Conservation (phyloP, 2,113 vertebrate genomes). For the Chaetorhynchus papuensis region DNA sequence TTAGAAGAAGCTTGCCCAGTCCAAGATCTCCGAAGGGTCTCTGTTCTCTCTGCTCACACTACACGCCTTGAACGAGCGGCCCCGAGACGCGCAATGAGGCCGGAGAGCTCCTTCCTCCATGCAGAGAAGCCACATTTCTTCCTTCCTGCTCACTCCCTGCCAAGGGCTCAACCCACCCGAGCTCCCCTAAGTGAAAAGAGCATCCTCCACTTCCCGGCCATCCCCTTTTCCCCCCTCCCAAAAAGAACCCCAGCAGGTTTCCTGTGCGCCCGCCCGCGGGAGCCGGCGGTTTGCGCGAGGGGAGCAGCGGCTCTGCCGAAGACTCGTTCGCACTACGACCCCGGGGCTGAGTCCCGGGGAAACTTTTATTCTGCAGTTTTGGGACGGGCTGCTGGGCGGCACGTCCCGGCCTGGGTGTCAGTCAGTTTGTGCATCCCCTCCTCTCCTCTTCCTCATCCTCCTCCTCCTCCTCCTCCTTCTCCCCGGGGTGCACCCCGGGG, state of each 20-base stretch:
- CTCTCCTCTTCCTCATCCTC: background rate
- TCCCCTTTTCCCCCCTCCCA: background rate
- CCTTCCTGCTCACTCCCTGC: background rate
- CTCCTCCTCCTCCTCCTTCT: background rate
- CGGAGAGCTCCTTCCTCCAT: background rate
- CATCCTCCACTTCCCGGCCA: background rate
- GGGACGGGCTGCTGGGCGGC: slow-evolving; percentile 89
- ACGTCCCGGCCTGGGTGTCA: slow-evolving; percentile 68
- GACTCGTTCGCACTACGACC: slow-evolving; percentile 65
- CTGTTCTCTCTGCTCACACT: slow-evolving; percentile 12
- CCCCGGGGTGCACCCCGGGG: background rate
- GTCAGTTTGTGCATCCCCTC: slow-evolving; percentile 8
- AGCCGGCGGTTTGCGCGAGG: slow-evolving; percentile 46
- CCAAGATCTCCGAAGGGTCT: background rate
- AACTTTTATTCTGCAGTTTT: slow-evolving; percentile 71
- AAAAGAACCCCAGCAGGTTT: background rate
- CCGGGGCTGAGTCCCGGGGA: slow-evolving; percentile 75
- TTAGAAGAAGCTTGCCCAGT: slow-evolving; percentile 66
- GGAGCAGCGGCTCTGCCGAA: slow-evolving; percentile 40
- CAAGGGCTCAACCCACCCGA: background rate
- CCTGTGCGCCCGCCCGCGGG: background rate
- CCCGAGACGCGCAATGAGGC: background rate
- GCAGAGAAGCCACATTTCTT: background rate
- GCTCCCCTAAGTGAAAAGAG: background rate
- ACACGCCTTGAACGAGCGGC: background rate